These are phyloP conservation scores for Litocranius walleri DNA, from an alignment of 2,113 vertebrate species.

Conservation along the genomic window DNA sequence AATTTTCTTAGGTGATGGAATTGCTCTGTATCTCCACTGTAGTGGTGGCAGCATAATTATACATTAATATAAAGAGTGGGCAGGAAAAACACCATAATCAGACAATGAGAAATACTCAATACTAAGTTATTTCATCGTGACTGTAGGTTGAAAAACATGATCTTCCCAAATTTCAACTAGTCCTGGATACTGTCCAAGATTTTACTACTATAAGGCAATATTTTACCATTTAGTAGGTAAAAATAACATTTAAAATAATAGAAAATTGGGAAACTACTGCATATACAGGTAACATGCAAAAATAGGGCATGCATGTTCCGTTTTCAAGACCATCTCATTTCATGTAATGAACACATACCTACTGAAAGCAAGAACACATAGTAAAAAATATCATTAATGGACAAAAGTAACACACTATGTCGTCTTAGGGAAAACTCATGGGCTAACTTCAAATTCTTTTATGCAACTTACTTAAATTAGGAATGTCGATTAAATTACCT, in stretches of 20 bases:
- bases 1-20: background rate
- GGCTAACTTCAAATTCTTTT: background rate
- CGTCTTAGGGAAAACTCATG: background rate
- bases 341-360: background rate
- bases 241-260: background rate
- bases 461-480: background rate
- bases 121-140: background rate
- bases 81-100: background rate
- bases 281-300: background rate
- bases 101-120: background rate
- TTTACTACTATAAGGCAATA: background rate
- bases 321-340: background rate
- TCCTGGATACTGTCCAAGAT: background rate
- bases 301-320: background rate
- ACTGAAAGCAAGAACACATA: background rate
- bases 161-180: background rate
- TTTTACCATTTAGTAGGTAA: background rate
- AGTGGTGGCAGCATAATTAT: background rate
- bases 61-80: background rate
- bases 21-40: background rate
- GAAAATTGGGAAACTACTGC: background rate
- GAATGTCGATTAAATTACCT: constrained; percentile 14
- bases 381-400: background rate
- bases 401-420: background rate
- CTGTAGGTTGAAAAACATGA: background rate